Conservation (phyloP, 2,888 invertebrate genomes). For the Coelinius sp. region DNA sequence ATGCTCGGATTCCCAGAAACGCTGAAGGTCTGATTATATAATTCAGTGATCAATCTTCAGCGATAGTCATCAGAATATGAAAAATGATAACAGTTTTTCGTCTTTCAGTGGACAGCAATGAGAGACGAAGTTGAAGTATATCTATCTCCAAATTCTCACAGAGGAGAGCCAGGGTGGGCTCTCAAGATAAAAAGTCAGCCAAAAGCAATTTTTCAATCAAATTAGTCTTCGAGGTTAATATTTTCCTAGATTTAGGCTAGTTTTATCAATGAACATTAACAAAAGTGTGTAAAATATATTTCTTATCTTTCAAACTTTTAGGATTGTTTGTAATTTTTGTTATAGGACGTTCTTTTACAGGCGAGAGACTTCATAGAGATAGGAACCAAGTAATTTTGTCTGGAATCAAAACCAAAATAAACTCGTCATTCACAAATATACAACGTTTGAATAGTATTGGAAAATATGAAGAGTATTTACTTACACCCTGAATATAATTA, state of each 20-base stretch:
- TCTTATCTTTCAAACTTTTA: slow-evolving; percentile 26
- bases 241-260: not conserved
- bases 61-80: not conserved
- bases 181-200: slow-evolving; percentile 48
- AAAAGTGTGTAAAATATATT: slow-evolving; percentile 29
- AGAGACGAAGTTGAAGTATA: slow-evolving; percentile 44
- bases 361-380: slow-evolving; percentile 84
- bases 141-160: slow-evolving; percentile 54
- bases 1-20: slow-evolving; percentile 73
- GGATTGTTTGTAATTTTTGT: not conserved
- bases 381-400: slow-evolving; percentile 93
- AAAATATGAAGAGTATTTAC: too few relatives aligned
- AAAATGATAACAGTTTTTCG: slow-evolving; percentile 9
- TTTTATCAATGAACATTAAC: slow-evolving; percentile 28
- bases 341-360: slow-evolving; percentile 59
- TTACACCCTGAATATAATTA: slow-evolving; percentile 95
- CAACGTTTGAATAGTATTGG: too few relatives aligned
- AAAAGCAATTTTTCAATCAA: not conserved
- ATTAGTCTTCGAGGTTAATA: not conserved
- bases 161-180: slow-evolving; percentile 64
- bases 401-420: slow-evolving; percentile 73
- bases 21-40: slow-evolving; percentile 53
- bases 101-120: slow-evolving; percentile 51
- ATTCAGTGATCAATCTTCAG: not conserved
- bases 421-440: too few relatives aligned